Percentiles rank a stretch among this genome's conserved stretches.
Conservation (phyloP, 2,113 vertebrate species). For the Corynorhinus townsendii region DNA sequence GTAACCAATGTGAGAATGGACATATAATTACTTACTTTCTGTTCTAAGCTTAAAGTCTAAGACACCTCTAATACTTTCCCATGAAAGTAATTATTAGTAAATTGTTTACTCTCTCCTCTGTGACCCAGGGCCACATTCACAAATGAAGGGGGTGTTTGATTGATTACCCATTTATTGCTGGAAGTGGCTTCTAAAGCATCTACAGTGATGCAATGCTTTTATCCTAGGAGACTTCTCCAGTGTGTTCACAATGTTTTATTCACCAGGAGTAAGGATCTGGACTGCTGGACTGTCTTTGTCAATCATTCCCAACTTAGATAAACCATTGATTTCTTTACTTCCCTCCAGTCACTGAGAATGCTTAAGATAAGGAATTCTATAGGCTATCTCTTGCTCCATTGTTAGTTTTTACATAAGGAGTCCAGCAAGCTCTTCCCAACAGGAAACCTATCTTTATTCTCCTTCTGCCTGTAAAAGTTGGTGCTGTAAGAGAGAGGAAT, state of each 20-base stretch:
- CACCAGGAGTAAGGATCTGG: background rate
- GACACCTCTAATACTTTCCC: slow-evolving; percentile 22
- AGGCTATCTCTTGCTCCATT: background rate
- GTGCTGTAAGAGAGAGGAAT: background rate
- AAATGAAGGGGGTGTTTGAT: slow-evolving; percentile 33
- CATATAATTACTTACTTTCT: slow-evolving; percentile 35
- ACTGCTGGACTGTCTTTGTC: background rate
- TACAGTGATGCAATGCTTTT: background rate
- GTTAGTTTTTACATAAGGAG: background rate
- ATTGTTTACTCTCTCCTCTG: slow-evolving; percentile 38
- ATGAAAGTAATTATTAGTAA: slow-evolving; percentile 58
- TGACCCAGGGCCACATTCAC: slow-evolving; percentile 16
- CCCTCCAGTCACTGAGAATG: background rate
- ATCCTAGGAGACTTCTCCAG: background rate
- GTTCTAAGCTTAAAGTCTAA: slow-evolving; percentile 8
- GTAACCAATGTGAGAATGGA: background rate
- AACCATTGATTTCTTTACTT: slow-evolving; percentile 46
- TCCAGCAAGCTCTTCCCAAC: background rate
- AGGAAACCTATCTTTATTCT: background rate
- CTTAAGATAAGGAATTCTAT: background rate
- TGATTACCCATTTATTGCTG: slow-evolving; percentile 36
- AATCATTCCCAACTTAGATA: slow-evolving; percentile 4
- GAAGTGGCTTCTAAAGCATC: background rate
- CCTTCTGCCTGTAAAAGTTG: background rate
- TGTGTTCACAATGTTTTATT: background rate